These are phyloP conservation scores for Gasterosteus aculeatus DNA, from an alignment of 2,113 vertebrate genomes.

Conservation along the genomic window DNA sequence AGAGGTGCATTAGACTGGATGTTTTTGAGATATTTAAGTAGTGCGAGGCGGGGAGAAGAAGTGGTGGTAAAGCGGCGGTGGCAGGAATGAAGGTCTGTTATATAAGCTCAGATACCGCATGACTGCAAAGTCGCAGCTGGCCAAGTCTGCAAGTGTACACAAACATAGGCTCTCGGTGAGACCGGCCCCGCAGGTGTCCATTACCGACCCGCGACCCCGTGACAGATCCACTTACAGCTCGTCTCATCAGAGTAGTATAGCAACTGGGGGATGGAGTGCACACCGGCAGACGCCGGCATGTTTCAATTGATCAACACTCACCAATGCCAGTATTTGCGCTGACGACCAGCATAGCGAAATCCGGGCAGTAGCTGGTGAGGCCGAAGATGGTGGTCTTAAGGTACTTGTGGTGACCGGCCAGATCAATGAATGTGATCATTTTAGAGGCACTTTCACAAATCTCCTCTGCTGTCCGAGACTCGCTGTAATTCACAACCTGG, in stretches of 20 bases:
- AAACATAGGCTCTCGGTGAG: conserved; percentile 34
- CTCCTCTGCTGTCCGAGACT: conserved; percentile 95
- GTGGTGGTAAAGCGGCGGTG: neutral
- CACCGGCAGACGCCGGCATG: neutral
- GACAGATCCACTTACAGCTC: neutral
- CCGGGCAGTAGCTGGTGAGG: conserved; percentile 97
- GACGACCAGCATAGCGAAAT: conserved; percentile 98
- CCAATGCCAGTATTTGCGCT: conserved; percentile 97
- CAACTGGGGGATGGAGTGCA: neutral
- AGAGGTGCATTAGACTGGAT: conserved; percentile 20
- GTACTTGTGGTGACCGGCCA: conserved; percentile 99
- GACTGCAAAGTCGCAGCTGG: conserved; percentile 38
- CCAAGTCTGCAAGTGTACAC: conserved; percentile 26
- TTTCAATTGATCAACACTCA: conserved; percentile 61
- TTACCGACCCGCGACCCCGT: neutral
- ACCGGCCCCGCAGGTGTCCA: conserved; percentile 16
- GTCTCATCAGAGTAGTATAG: neutral
- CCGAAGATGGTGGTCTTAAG: conserved; percentile 98
- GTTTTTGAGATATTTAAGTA: conserved; percentile 61
- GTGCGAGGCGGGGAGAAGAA: conserved; percentile 6
- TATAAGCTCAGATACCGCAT: conserved; percentile 58
- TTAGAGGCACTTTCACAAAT: conserved; percentile 99
- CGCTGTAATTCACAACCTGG: conserved; percentile 98
- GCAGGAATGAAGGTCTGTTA: conserved; percentile 39
- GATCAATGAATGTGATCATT: conserved; percentile 99